Evolutionary conservation across 2,888 invertebrate genomes (phyloP).

Genomic region (Leptinotarsa haldemani): DNA sequence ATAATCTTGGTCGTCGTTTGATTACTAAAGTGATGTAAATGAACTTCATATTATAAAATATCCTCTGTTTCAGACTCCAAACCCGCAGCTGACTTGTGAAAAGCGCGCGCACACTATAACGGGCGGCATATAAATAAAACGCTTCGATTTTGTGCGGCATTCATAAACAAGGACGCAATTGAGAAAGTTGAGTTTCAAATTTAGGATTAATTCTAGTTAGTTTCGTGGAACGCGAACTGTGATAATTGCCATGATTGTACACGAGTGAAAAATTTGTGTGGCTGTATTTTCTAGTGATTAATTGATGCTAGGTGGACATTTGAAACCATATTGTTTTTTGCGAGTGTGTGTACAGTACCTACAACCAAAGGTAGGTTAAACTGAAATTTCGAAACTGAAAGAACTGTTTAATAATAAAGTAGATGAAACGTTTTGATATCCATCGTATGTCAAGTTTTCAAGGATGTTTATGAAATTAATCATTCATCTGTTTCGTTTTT

Average conservation of each 20-base stretch:
- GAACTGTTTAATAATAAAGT: neutral
- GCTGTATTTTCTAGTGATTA: neutral
- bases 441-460: no score
- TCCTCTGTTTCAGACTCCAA: neutral
- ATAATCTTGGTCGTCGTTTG: no score
- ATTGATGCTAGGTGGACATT: neutral
- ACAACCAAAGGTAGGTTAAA: neutral
- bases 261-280: neutral
- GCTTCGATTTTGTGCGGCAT: constrained; percentile 8
- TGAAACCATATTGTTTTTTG: neutral
- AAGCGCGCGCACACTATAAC: neutral
- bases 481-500: no score
- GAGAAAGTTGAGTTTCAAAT: constrained; percentile 2
- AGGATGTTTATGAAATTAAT: no score
- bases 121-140: neutral
- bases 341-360: neutral
- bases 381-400: neutral
- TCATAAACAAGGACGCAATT: constrained; percentile 7
- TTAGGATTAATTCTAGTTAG: neutral
- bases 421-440: neutral
- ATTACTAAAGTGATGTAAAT: no score
- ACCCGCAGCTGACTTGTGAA: neutral
- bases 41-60: neutral
- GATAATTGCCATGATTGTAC: neutral
- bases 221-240: constrained; percentile 4